phyloP scores from a whole-genome alignment of 1,140 invertebrate genomes.

The Drosophila sproati region DNA sequence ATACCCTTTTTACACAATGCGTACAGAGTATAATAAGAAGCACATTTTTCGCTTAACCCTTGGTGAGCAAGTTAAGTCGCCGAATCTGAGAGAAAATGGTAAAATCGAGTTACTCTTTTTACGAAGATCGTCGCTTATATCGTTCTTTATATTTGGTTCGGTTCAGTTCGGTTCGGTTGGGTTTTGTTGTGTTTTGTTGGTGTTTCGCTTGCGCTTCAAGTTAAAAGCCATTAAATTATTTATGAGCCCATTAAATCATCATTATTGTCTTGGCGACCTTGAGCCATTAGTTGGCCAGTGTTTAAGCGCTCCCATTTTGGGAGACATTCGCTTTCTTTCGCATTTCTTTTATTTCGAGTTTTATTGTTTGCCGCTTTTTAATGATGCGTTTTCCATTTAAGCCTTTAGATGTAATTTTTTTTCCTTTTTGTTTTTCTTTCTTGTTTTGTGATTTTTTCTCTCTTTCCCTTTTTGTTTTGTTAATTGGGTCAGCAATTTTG shows the following conservation, averaged over 20 bases:
- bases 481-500: slow-evolving; percentile 57
- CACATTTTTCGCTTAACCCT: slow-evolving; percentile 27
- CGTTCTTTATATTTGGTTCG: not conserved
- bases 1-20: no score
- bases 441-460: slow-evolving; percentile 9
- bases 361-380: slow-evolving; percentile 69
- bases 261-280: slow-evolving; percentile 80
- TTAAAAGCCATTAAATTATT: slow-evolving; percentile 79
- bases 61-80: slow-evolving; percentile 1
- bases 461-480: slow-evolving; percentile 13
- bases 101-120: slow-evolving; percentile 3
- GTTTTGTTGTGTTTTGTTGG: slow-evolving; percentile 13
- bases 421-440: slow-evolving; percentile 11
- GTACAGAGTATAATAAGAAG: not conserved
- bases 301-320: slow-evolving; percentile 61
- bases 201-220: slow-evolving; percentile 44
- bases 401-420: slow-evolving; percentile 32
- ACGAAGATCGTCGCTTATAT: slow-evolving; percentile 37
- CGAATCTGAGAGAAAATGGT: not conserved
- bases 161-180: slow-evolving; percentile 15
- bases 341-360: slow-evolving; percentile 73
- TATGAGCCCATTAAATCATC: slow-evolving; percentile 83
- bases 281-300: slow-evolving; percentile 54
- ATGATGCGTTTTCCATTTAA: slow-evolving; percentile 66
- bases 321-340: slow-evolving; percentile 68